Percentiles rank a stretch among this genome's conserved stretches.
Conservation (phyloP, 2,888 invertebrate genomes). For the Agonopterix heracliana region DNA sequence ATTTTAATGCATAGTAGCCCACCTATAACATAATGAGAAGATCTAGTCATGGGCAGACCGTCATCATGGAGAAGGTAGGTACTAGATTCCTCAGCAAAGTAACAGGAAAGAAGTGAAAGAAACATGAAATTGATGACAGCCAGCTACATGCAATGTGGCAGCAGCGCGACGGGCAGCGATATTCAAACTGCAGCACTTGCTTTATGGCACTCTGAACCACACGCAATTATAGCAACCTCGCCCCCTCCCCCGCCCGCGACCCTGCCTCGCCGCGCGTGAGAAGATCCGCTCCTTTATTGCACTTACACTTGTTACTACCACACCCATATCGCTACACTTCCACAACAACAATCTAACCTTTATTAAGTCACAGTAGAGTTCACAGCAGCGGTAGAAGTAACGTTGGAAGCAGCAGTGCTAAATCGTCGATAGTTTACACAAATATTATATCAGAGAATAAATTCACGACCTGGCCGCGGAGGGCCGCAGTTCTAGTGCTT, state of each 20-base stretch:
- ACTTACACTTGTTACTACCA: constrained; percentile 7
- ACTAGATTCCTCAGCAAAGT: too few species aligned
- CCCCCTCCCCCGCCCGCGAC: constrained; percentile 11
- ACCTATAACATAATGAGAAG: too few species aligned
- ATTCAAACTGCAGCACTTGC: constrained; percentile 35
- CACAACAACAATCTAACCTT: background rate
- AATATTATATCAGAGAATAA: constrained; percentile 28
- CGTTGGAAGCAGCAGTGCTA: constrained; percentile 12
- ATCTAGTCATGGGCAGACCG: too few species aligned
- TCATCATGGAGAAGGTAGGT: too few species aligned
- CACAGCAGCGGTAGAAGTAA: background rate
- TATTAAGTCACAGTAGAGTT: background rate
- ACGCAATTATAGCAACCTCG: constrained; percentile 44
- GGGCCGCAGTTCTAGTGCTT: background rate
- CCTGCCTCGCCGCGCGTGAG: constrained; percentile 29
- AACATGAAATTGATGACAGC: background rate
- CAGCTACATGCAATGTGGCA: background rate
- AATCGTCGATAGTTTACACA: constrained; percentile 34
- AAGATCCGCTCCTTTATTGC: constrained; percentile 31
- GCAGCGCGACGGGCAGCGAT: constrained; percentile 24
- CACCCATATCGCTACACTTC: background rate
- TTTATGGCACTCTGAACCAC: constrained; percentile 35
- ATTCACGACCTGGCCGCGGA: constrained; percentile 23
- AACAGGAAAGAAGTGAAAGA: too few species aligned
- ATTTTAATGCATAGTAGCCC: too few species aligned